Evolutionary conservation across 2,113 vertebrate genomes (phyloP).

Genomic region (Trinectes maculatus): DNA sequence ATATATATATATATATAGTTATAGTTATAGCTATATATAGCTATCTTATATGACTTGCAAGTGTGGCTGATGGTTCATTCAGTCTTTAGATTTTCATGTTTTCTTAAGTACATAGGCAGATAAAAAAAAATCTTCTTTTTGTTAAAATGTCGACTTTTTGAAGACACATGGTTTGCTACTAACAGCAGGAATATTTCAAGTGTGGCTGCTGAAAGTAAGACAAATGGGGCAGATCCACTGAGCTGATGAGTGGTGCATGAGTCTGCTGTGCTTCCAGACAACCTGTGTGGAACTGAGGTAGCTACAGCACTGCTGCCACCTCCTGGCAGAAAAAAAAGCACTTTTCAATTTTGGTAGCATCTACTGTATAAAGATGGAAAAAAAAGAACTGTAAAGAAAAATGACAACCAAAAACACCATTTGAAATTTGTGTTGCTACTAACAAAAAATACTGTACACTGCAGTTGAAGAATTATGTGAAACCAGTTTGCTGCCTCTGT

Average conservation of each 20-base stretch:
- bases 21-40: no score
- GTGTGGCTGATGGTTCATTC: no score
- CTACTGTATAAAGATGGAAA: not conserved
- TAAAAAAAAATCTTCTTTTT: not conserved
- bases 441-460: not conserved
- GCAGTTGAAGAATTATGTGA: not conserved
- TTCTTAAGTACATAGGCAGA: no score
- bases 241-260: slow-evolving; percentile 14
- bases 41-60: no score
- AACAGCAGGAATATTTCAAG: not conserved
- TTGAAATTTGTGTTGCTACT: not conserved
- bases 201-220: slow-evolving; percentile 16
- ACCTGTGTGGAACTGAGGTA: slow-evolving; percentile 2
- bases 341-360: not conserved
- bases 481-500: no score
- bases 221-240: slow-evolving; percentile 8
- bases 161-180: not conserved
- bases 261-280: not conserved
- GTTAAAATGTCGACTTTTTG: not conserved
- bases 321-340: slow-evolving; percentile 48
- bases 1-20: no score
- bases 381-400: not conserved
- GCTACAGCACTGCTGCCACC: slow-evolving; percentile 69
- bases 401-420: no score
- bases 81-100: no score